Evolutionary conservation across 2,113 vertebrate genomes (phyloP), one percentile per base, ranked within the genome.

Genomic region (Toxostoma redivivum): DNA sequence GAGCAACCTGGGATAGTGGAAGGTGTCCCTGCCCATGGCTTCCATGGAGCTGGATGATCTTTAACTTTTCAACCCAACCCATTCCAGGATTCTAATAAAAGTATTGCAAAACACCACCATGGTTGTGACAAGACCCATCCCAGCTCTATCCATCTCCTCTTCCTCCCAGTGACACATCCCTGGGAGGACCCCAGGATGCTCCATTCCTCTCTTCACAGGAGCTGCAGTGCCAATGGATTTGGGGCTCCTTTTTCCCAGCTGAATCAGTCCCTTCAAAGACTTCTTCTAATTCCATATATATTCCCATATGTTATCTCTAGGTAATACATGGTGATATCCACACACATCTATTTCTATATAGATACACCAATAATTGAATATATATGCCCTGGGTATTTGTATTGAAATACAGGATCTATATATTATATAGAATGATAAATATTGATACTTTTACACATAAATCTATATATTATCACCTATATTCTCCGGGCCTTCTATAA

Each of bases 31-130:
- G 6, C 7, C 5, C 6, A 4, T 3, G 45, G 38, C 12, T 33
- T 67, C 18, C 78, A 67, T 7, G 45, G 35, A 70, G 15, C 3
- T 35, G 15, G 10, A 42, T 4, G 30, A 42, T 7, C 31, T 60
- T 60, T 16, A 35, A 51, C 14, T 8, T 82, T 25, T 53, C 35
- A 44, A 61, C 16, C 11, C 25, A 47, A 58, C 2, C 20, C 19
- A 6, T 17, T 23, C 19, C 7, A 5, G 14, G 38, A 51, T 20
- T 58, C 22, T 7, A 60, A 57, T 4, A 12, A 70, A 51, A 7
- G 10, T 5, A 16, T 2, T 5, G 0, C n/a, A 69, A 25, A 50
- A 57, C 5, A 5, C 24, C 17, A 14, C 33, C 20, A 1, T 0
- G 6, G 35, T 1, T n/a, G 37, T 22, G 28, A 30, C 61, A 37